Conservation (phyloP, 2,113 vertebrate genomes). For the Orientallactaga bullata region DNA sequence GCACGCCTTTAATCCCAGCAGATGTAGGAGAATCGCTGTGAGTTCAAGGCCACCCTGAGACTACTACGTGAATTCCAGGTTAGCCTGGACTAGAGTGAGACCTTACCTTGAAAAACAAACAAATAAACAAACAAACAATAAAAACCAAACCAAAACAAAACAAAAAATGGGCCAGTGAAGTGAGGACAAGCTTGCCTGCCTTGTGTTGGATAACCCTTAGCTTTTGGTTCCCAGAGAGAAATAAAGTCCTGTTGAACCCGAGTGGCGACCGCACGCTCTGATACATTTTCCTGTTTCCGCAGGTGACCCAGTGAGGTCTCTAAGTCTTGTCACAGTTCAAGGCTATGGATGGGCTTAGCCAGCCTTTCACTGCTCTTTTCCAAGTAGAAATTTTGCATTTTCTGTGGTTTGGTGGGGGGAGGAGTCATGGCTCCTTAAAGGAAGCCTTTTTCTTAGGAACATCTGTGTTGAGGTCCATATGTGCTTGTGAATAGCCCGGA, state of each 20-base stretch:
- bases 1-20: too few species aligned
- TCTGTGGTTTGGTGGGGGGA: background rate
- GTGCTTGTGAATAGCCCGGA: background rate
- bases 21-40: too few species aligned
- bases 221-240: background rate
- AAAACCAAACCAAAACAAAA: background rate
- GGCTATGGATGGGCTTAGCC: rapidly evolving
- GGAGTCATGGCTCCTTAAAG: background rate
- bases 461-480: background rate
- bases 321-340: rapidly evolving
- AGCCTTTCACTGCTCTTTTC: background rate
- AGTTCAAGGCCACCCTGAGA: too few species aligned
- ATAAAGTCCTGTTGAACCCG: background rate
- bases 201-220: background rate
- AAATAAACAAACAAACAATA: too few species aligned
- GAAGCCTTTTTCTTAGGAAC: background rate
- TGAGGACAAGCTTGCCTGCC: too few species aligned
- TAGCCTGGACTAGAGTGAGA: too few species aligned
- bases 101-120: too few species aligned
- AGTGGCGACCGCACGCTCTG: background rate
- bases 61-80: too few species aligned
- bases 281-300: rapidly evolving
- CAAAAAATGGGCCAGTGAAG: background rate
- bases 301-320: rapidly evolving
- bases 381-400: background rate